Conservation (phyloP, 2,797 vertebrate species). For the Ataeniobius toweri region DNA sequence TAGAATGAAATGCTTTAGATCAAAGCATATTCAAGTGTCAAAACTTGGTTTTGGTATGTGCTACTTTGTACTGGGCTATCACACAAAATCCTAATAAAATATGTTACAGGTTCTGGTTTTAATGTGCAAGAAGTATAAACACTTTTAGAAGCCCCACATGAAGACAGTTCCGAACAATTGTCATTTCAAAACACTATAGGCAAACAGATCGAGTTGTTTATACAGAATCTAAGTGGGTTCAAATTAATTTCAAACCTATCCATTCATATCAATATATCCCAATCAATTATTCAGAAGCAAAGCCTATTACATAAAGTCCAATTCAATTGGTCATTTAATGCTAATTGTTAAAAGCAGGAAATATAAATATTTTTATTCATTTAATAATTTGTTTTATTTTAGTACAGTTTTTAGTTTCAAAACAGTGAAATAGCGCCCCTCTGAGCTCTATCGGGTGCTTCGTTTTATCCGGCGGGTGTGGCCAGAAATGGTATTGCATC, state of each 20-base stretch:
- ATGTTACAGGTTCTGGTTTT: neutral
- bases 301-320: neutral
- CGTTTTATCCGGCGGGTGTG: neutral
- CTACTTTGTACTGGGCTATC: neutral
- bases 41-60: neutral
- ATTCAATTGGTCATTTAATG: neutral
- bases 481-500: slow-evolving; percentile 14
- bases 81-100: neutral
- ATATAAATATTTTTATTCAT: neutral
- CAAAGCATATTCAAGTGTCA: neutral
- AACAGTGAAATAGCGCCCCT: slow-evolving; percentile 33
- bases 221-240: neutral
- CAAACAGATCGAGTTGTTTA: neutral
- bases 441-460: neutral
- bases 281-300: neutral
- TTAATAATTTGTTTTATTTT: neutral
- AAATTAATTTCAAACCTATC: neutral
- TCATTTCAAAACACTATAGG: neutral
- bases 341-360: too few relatives aligned
- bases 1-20: neutral
- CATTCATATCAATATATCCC: neutral
- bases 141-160: neutral
- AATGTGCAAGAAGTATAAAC: neutral
- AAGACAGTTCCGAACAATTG: neutral
- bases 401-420: neutral